Evolutionary conservation across 2,888 invertebrate species (phyloP).

Genomic region (Dusona sp.): DNA sequence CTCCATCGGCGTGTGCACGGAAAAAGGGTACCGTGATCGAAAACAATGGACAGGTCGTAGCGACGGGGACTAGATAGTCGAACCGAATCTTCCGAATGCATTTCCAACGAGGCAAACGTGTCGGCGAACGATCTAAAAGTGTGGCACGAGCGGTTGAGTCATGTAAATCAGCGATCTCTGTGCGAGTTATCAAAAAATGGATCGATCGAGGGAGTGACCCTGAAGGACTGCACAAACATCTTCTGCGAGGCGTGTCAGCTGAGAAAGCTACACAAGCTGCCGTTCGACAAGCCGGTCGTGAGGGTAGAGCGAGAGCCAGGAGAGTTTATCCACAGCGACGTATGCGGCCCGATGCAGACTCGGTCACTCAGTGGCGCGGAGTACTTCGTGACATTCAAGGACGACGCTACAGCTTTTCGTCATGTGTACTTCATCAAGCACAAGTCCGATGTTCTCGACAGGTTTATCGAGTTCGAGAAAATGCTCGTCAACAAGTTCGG

Average conservation of each 20-base stretch:
- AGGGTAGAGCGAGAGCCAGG: not conserved
- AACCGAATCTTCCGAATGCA: constrained; percentile 64
- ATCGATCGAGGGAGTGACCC: constrained; percentile 37
- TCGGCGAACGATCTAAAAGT: constrained; percentile 8
- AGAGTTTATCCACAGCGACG: constrained; percentile 25
- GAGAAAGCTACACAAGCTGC: constrained; percentile 69
- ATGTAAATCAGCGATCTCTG: constrained; percentile 37
- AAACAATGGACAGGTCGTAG: constrained; percentile 22
- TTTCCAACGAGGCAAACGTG: constrained; percentile 47
- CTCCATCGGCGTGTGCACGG: constrained; percentile 60
- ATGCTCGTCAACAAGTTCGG: not conserved
- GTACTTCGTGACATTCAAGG: not conserved
- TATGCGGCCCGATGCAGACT: not conserved
- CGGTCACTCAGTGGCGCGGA: not conserved
- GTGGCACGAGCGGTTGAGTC: constrained; percentile 53
- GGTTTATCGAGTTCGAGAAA: not conserved
- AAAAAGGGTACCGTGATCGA: constrained; percentile 7
- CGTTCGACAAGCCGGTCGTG: constrained; percentile 12
- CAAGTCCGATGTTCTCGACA: not conserved
- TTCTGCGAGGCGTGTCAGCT: constrained; percentile 71
- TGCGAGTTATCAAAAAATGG: constrained; percentile 27
- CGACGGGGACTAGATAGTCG: constrained; percentile 56
- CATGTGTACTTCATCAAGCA: not conserved
- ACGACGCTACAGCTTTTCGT: not conserved
- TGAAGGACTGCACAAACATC: constrained; percentile 49